Evolutionary conservation across 1,140 invertebrate genomes (phyloP).

Genomic region (Drosophila nigromelanica): DNA sequence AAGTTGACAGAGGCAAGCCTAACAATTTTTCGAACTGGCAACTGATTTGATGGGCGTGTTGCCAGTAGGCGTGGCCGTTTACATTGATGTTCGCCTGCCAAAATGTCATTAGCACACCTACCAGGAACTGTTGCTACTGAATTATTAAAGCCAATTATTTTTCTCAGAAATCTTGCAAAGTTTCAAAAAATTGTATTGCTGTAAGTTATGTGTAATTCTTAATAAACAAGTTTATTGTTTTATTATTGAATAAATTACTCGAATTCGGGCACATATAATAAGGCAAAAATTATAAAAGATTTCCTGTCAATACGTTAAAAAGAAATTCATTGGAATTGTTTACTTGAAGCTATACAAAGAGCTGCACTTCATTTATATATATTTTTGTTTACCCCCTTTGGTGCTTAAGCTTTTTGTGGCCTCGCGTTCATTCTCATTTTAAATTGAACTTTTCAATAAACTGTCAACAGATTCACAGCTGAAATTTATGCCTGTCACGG

Average conservation of each 20-base stretch:
- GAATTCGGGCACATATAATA: too few species aligned
- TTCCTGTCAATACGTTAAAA: not conserved
- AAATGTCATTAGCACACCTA: conserved; percentile 12
- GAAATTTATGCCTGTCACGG: conserved; percentile 17
- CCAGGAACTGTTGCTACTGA: not conserved
- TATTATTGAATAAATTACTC: too few species aligned
- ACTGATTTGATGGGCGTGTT: conserved; percentile 25
- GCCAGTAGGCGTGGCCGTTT: not conserved
- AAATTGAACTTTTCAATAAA: conserved; percentile 15
- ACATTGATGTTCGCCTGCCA: conserved; percentile 15
- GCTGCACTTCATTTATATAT: conserved; percentile 2
- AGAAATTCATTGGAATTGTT: not conserved
- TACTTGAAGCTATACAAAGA: not conserved
- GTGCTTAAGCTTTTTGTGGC: not conserved
- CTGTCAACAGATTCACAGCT: conserved; percentile 4
- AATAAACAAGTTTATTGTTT: too few species aligned
- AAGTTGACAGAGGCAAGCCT: not conserved
- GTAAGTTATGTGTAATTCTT: too few species aligned
- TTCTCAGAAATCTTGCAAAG: not conserved
- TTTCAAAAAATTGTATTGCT: not conserved
- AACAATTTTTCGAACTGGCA: conserved; percentile 19
- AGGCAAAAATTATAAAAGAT: not conserved
- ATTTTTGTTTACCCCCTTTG: not conserved
- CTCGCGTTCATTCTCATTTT: not conserved
- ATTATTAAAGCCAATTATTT: conserved; percentile 15